Percentiles rank a stretch among this genome's conserved stretches.
phyloP scores from a whole-genome alignment of 2,797 vertebrate species.

The Gallinago nigripennis region DNA sequence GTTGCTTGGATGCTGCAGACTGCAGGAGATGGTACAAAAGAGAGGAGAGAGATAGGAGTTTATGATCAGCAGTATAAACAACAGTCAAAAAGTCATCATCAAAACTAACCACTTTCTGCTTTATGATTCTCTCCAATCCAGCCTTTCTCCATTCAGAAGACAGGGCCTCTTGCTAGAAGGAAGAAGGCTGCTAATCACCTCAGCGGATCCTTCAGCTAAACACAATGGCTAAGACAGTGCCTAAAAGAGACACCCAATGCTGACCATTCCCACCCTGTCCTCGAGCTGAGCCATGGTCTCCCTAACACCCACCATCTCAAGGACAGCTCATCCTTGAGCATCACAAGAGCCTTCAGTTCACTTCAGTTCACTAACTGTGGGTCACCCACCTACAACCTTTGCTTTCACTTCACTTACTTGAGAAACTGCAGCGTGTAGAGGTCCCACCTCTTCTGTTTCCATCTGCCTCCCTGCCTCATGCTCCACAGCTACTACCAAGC shows the following conservation, averaged over 20 bases:
- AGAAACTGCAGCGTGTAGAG: background rate
- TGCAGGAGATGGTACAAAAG: background rate
- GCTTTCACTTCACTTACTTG: background rate
- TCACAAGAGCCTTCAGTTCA: background rate
- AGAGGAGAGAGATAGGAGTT: background rate
- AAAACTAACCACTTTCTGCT: background rate
- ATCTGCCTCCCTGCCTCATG: background rate
- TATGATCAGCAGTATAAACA: background rate
- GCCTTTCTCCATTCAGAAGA: background rate
- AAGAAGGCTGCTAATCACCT: background rate
- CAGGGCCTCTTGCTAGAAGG: background rate
- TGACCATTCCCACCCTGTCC: accelerated
- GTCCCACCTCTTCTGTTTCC: background rate
- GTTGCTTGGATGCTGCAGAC: background rate
- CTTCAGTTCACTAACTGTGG: background rate
- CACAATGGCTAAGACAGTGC: accelerated
- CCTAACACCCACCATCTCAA: background rate
- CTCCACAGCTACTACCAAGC: background rate
- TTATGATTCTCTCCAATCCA: background rate
- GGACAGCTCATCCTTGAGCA: background rate
- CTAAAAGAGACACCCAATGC: background rate
- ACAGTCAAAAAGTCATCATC: background rate
- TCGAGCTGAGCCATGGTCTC: background rate
- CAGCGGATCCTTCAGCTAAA: background rate
- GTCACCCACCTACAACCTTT: background rate